These are phyloP conservation scores for Dione juno DNA, from an alignment of 2,888 invertebrate species.

Conservation along the genomic window DNA sequence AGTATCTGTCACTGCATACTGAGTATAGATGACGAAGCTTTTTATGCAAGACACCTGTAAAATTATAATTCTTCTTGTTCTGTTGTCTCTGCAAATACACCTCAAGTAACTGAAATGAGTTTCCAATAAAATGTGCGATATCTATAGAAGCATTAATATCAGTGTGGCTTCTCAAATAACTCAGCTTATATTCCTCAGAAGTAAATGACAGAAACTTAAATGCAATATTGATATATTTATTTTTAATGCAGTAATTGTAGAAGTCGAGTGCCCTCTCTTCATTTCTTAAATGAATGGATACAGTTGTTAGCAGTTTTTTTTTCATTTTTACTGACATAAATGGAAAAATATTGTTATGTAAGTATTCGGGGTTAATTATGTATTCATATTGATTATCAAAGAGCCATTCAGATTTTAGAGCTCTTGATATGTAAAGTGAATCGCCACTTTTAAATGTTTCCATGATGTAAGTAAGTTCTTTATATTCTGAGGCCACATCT, in stretches of 20 bases:
- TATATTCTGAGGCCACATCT: conserved; percentile 63
- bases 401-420: conserved; percentile 63
- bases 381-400: conserved; percentile 55
- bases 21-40: conserved; percentile 51
- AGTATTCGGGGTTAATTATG: conserved; percentile 57
- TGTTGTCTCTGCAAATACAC: conserved; percentile 42
- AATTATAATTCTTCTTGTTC: not conserved
- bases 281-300: conserved; percentile 54
- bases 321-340: conserved; percentile 66
- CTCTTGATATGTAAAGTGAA: conserved; percentile 59
- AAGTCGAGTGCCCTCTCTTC: conserved; percentile 55
- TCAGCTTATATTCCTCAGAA: conserved; percentile 57
- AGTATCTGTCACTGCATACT: conserved; percentile 54
- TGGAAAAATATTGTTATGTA: conserved; percentile 62
- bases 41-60: conserved; percentile 15
- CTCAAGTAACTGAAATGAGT: conserved; percentile 55
- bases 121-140: conserved; percentile 53
- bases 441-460: conserved; percentile 64
- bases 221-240: conserved; percentile 52
- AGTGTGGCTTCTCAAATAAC: conserved; percentile 48
- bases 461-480: conserved; percentile 60
- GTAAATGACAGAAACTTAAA: conserved; percentile 60
- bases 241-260: conserved; percentile 56
- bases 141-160: conserved; percentile 32
- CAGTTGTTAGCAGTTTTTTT: conserved; percentile 56